phyloP scores from a whole-genome alignment of 2,113 vertebrate species.

The Equus przewalskii region DNA sequence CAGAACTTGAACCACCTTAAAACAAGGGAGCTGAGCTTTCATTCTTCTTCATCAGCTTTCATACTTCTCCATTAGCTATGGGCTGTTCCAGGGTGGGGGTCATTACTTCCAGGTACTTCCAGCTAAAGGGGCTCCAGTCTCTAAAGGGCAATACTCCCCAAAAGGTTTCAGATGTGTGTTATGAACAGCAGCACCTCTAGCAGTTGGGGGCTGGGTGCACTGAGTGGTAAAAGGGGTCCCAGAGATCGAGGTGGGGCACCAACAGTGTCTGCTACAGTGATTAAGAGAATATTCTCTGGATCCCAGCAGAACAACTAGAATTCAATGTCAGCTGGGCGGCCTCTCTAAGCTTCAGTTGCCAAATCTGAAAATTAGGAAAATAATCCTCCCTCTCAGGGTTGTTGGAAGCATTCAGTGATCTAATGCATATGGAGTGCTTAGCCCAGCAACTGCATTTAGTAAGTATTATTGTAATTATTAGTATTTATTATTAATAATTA shows the following conservation, averaged over 20 bases:
- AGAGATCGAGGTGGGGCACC: neutral
- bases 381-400: neutral
- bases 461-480: constrained; percentile 54
- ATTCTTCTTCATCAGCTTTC: neutral
- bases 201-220: accelerated
- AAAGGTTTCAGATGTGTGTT: neutral
- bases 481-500: constrained; percentile 64
- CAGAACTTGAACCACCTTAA: neutral
- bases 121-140: neutral
- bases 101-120: neutral
- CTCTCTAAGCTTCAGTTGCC: constrained; percentile 2
- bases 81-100: neutral
- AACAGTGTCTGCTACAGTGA: neutral
- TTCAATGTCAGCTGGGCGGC: neutral
- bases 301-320: neutral
- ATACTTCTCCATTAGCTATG: neutral
- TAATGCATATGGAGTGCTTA: constrained; percentile 23
- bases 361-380: constrained; percentile 46
- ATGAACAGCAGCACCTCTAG: neutral
- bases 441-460: neutral
- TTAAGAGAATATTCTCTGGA: neutral
- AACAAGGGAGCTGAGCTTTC: neutral
- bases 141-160: neutral
- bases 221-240: neutral
- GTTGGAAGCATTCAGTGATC: neutral